Percentiles rank a stretch among this genome's conserved stretches.
Conservation (phyloP, 1,140 invertebrate genomes). For the Dinoponera quadriceps region DNA sequence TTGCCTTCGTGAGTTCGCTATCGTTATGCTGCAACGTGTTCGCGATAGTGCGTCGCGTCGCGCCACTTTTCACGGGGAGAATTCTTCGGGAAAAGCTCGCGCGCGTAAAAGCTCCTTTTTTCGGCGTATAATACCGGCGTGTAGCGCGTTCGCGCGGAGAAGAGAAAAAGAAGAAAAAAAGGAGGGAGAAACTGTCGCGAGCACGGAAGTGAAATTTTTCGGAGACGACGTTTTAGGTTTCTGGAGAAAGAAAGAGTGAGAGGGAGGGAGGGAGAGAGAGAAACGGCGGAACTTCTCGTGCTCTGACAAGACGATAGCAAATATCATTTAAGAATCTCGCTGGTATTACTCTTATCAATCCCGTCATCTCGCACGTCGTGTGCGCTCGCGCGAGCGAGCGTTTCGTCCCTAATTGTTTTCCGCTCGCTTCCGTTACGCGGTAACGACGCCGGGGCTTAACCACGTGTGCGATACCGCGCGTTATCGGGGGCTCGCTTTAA, state of each 20-base stretch:
- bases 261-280: not conserved
- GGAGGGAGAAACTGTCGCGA: slow-evolving; percentile 20
- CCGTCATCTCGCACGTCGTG: not conserved
- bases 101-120: slow-evolving; percentile 41
- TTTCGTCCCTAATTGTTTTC: slow-evolving; percentile 6
- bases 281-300: too few species aligned
- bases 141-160: not conserved
- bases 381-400: not conserved
- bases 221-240: not conserved
- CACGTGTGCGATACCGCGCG: not conserved
- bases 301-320: too few species aligned
- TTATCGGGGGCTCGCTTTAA: slow-evolving; percentile 60
- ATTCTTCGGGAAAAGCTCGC: slow-evolving; percentile 46
- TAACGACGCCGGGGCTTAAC: not conserved
- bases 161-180: too few species aligned
- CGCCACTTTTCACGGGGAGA: slow-evolving; percentile 45
- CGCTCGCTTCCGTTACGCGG: not conserved
- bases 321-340: too few species aligned
- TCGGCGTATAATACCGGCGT: slow-evolving; percentile 20
- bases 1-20: slow-evolving; percentile 47
- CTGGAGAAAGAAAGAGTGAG: not conserved
- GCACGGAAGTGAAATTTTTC: slow-evolving; percentile 10
- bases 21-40: slow-evolving; percentile 49
- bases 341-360: slow-evolving; percentile 5
- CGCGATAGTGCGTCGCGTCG: slow-evolving; percentile 42